Percentiles rank a stretch among this genome's conserved stretches.
Conservation (phyloP, 2,888 invertebrate genomes). For the Drosophila tanythrix region DNA sequence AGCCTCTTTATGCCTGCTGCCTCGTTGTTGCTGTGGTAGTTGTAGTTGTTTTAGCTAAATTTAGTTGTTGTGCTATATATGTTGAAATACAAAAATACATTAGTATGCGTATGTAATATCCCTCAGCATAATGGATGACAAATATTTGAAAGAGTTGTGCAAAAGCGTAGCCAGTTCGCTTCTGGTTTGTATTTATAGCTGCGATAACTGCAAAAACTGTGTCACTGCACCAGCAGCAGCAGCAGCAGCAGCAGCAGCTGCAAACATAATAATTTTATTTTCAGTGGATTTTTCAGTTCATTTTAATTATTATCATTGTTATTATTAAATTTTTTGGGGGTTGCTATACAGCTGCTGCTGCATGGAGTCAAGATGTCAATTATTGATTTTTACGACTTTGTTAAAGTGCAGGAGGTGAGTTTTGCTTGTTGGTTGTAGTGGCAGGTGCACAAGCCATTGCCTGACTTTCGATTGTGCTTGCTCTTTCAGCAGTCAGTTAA, state of each 20-base stretch:
- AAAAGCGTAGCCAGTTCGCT: background rate
- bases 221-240: constrained; percentile 36
- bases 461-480: constrained; percentile 1
- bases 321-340: constrained; percentile 12
- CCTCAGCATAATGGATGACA: constrained; percentile 29
- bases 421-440: constrained; percentile 23
- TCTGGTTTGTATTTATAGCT: constrained; percentile 13
- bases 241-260: constrained; percentile 4
- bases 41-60: constrained; percentile 50
- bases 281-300: background rate
- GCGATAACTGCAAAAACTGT: constrained; percentile 35
- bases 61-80: constrained; percentile 63
- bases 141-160: constrained; percentile 9
- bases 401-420: constrained; percentile 8
- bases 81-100: constrained; percentile 25
- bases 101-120: constrained; percentile 22
- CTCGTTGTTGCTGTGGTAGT: constrained; percentile 4
- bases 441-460: constrained; percentile 38
- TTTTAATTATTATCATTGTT: constrained; percentile 10
- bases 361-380: constrained; percentile 58
- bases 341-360: constrained; percentile 13
- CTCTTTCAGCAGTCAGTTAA: background rate
- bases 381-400: constrained; percentile 64
- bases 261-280: constrained; percentile 11
- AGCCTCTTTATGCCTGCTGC: constrained; percentile 30